Base-by-base conservation (phyloP, 2,113 vertebrate species). In the Syrrhaptes paradoxus region DNA sequence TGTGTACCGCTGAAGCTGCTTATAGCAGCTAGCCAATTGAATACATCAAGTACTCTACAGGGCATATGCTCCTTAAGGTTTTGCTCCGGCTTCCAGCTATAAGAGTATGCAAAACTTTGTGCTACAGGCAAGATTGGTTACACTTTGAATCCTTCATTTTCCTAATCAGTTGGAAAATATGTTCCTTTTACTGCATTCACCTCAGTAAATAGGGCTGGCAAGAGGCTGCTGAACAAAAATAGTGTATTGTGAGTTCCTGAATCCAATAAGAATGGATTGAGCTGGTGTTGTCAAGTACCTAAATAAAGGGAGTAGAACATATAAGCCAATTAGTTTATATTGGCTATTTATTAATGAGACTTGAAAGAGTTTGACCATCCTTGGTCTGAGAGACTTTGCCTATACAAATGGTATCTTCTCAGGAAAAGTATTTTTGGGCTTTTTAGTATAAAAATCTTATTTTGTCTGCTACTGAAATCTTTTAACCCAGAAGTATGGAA, bases 281-380 rank as follows among this genome's bases (percentile, higher is more conserved):
- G 65, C 73, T 92, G 58, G 29, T 74, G 49, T 52, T 94, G 73
- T 77, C 70, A 75, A 89, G 91, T 87, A 76, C 63, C 62, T 83
- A 97, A 96, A 94, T 93, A 96, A 96, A 98, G 96, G 66, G 49
- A 73, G 41, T 36, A 85, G 93, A 89, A 96, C 83, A 8, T 94
- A 51, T 89, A 94, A 96, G 75, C 88, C 87, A 85, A 88, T 70
- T 94, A 95, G 82, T 90, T 95, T 89, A 36, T 89, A 75, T 57
- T 61, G 78, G 58, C 67, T 93, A 2, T 78, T 95, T 92, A 85
- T 95, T 94, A 96, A 85, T 67, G 80, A 82, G 90, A 85, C 93
- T 96, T 85, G 32, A 82, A 93, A 75, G 87, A 65, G 57, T 84
- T 90, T 62, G 29, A 36, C 73, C 34, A 85, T 58, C n/a, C 59